A percentile compares a stretch with the other conserved stretches of the same genome.
phyloP scores from a whole-genome alignment of 2,113 vertebrate genomes.

The Marcusenius ussheri region DNA sequence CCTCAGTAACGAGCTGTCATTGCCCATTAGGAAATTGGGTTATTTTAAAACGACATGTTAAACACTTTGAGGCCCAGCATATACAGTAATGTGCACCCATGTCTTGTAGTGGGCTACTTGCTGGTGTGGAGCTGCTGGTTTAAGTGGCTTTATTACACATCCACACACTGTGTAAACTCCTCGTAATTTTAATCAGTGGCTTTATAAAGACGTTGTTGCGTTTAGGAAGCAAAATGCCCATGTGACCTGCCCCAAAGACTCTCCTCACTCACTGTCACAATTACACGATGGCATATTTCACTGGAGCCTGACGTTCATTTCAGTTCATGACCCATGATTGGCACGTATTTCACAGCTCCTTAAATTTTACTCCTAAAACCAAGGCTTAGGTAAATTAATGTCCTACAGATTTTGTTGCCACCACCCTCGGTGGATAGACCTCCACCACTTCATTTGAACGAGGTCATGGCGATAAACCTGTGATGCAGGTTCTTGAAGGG shows the following conservation, averaged over 20 bases:
- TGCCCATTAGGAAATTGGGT: neutral
- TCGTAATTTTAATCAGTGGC: neutral
- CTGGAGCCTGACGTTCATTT: neutral
- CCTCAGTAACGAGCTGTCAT: neutral
- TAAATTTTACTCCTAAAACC: neutral
- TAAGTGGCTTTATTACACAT: neutral
- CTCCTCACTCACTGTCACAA: neutral
- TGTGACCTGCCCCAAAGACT: neutral
- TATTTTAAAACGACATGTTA: neutral
- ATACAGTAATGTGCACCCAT: neutral
- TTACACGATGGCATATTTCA: neutral
- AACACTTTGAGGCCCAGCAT: neutral
- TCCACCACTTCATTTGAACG: neutral
- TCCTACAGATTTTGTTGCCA: neutral
- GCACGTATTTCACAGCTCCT: neutral
- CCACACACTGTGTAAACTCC: neutral
- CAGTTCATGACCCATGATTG: neutral
- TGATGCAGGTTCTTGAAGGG: slow-evolving; percentile 40
- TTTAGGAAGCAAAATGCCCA: neutral
- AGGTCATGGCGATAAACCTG: neutral
- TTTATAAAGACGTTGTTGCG: neutral
- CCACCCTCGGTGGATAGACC: neutral
- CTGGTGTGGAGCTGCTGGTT: neutral
- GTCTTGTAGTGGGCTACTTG: neutral
- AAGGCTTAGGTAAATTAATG: neutral